phyloP scores from a whole-genome alignment of 2,113 vertebrate species.

The Emydura subglobosa region DNA sequence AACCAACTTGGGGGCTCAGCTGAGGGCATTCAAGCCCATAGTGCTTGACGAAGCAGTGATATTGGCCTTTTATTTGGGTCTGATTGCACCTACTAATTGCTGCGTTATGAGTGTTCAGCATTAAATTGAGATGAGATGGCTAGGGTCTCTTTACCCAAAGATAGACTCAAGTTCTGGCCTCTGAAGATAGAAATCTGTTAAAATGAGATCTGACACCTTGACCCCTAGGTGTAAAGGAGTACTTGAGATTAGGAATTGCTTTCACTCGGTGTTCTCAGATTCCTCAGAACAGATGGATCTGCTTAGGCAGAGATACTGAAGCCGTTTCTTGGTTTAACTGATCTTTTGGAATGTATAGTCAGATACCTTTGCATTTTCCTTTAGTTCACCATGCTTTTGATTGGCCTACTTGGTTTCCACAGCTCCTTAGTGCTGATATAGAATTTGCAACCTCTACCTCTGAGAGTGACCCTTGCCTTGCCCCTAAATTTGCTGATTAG shows the following conservation, averaged over 20 bases:
- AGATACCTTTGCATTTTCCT: slow-evolving; percentile 45
- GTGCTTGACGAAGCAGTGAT: neutral
- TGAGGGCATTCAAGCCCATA: neutral
- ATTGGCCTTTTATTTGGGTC: slow-evolving; percentile 24
- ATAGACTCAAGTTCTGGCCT: slow-evolving; percentile 25
- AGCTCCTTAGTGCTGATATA: neutral
- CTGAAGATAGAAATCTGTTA: slow-evolving; percentile 36
- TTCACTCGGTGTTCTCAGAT: slow-evolving; percentile 54
- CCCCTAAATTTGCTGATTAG: neutral
- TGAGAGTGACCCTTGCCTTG: neutral
- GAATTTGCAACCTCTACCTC: neutral
- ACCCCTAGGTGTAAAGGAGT: slow-evolving; percentile 50
- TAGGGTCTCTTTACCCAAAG: neutral
- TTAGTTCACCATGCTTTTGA: neutral
- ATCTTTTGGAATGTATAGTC: slow-evolving; percentile 45
- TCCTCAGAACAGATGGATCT: slow-evolving; percentile 64
- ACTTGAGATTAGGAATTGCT: slow-evolving; percentile 35
- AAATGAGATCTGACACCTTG: slow-evolving; percentile 65
- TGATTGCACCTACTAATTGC: slow-evolving; percentile 43
- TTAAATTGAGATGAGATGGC: neutral
- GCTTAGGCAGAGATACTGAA: slow-evolving; percentile 42
- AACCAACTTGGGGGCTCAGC: neutral
- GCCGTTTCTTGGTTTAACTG: neutral
- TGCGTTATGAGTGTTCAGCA: slow-evolving; percentile 7
- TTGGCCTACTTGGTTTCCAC: neutral